These are phyloP conservation scores for Gasteruption jaculator DNA, from an alignment of 2,888 invertebrate genomes.

Conservation along the genomic window DNA sequence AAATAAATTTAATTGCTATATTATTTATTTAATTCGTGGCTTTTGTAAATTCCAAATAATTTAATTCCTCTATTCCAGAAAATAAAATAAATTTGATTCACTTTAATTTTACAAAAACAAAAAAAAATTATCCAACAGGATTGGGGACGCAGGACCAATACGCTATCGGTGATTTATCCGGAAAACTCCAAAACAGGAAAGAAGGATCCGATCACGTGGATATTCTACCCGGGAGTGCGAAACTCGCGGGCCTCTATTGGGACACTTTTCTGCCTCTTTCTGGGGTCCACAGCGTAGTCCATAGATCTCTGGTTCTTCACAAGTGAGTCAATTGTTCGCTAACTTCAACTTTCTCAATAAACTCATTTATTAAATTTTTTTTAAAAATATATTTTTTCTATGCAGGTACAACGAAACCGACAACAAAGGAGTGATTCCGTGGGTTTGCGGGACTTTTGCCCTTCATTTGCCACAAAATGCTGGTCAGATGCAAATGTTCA, in stretches of 20 bases:
- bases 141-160: constrained; percentile 86
- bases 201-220: constrained; percentile 65
- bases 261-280: constrained; percentile 82
- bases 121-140: constrained; percentile 50
- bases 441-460: constrained; percentile 64
- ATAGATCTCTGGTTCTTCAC: constrained; percentile 75
- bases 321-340: constrained; percentile 53
- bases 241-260: constrained; percentile 72
- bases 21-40: constrained; percentile 2
- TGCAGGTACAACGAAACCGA: constrained; percentile 54
- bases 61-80: not conserved
- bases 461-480: constrained; percentile 63
- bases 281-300: constrained; percentile 73
- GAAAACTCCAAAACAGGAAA: constrained; percentile 74
- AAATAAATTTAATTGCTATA: constrained; percentile 4
- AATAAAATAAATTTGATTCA: no score
- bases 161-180: constrained; percentile 83
- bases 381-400: constrained; percentile 1
- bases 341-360: not conserved
- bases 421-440: constrained; percentile 51
- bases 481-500: constrained; percentile 68
- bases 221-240: constrained; percentile 67
- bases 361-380: not conserved
- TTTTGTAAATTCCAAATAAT: not conserved
- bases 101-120: not conserved